phyloP scores from a whole-genome alignment of 2,888 invertebrate genomes.

The Chaetoderma sp. region DNA sequence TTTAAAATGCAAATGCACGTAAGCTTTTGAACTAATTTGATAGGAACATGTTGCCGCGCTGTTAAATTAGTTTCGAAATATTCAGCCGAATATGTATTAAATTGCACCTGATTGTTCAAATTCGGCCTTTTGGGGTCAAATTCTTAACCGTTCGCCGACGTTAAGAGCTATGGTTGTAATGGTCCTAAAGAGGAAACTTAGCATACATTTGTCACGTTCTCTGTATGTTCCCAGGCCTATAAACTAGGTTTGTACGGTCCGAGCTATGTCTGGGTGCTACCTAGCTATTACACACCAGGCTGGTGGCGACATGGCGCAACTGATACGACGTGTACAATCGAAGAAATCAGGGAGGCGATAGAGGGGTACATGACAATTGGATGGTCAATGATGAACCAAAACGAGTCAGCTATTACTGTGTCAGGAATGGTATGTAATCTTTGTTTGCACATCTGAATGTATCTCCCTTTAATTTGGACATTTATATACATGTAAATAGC shows the following conservation, averaged over 20 bases:
- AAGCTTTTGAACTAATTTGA: no score
- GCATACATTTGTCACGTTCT: neutral
- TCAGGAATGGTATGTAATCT: neutral
- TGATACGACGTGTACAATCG: neutral
- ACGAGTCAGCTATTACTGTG: neutral
- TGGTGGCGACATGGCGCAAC: neutral
- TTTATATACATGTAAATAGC: no score
- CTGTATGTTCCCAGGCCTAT: neutral
- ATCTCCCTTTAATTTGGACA: neutral
- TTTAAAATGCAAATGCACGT: no score
- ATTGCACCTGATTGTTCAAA: no score
- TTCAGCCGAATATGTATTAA: no score
- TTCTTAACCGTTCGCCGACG: no score
- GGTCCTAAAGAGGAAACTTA: no score
- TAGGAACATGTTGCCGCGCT: no score
- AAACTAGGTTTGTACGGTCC: slow-evolving; percentile 8
- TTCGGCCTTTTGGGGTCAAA: no score
- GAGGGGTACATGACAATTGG: slow-evolving; percentile 5
- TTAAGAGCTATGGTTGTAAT: no score
- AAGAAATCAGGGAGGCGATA: neutral
- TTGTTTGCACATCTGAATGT: no score
- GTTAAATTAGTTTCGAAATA: no score
- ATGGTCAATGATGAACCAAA: slow-evolving; percentile 7
- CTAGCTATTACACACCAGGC: slow-evolving; percentile 7
- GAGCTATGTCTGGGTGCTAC: slow-evolving; percentile 1